Evolutionary conservation across 2,113 vertebrate genomes (phyloP).

Genomic region (Trichechus manatus): DNA sequence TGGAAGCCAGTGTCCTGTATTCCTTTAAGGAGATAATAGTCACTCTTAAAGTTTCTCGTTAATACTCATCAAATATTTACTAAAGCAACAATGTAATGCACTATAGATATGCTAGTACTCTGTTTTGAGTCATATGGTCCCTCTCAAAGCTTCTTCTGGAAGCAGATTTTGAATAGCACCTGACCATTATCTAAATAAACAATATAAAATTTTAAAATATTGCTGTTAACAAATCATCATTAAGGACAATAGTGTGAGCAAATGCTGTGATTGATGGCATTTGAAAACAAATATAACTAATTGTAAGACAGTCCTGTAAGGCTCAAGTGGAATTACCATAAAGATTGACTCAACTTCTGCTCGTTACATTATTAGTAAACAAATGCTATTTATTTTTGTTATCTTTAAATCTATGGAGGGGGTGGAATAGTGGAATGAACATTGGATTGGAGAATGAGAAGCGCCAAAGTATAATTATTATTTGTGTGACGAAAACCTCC

Average conservation of each 20-base stretch:
- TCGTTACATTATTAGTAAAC: neutral
- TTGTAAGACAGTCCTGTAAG: neutral
- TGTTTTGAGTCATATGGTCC: neutral
- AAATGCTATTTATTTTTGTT: neutral
- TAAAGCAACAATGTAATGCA: neutral
- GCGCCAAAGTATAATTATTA: neutral
- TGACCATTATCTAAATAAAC: neutral
- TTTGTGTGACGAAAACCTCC: neutral
- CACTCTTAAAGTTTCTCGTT: neutral
- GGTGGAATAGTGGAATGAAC: neutral
- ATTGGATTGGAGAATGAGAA: neutral
- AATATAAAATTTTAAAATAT: neutral
- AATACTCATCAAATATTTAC: slow-evolving; percentile 15
- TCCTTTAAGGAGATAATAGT: neutral
- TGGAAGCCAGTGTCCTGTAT: neutral
- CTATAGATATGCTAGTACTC: neutral
- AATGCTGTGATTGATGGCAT: neutral
- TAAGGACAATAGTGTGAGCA: neutral
- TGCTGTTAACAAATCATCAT: neutral
- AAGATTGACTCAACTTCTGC: neutral
- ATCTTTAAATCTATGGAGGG: neutral
- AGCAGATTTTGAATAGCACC: neutral
- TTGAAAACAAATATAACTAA: neutral
- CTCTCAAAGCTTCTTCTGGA: neutral
- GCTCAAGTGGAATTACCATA: neutral